Base-by-base conservation (phyloP, 2,113 vertebrate genomes). In the Ifrita kowaldi region DNA sequence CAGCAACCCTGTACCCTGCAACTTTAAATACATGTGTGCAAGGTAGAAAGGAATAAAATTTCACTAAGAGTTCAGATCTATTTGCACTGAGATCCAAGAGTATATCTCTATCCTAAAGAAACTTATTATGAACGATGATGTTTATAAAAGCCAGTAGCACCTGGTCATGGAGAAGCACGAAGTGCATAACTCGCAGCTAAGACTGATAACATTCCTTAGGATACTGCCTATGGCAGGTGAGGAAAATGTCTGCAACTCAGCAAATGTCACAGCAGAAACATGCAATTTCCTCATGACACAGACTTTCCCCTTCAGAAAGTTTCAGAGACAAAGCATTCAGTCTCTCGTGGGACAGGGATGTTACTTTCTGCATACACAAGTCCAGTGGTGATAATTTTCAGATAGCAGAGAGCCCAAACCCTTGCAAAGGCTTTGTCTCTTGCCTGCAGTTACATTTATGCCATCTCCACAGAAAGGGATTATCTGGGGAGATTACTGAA, bases 321-420 rank as follows among this genome's bases (percentile, higher is more conserved):
- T 88, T 85, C 57, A 68, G 33, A 64, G 52, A 56, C 59, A 50
- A 90, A 69, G 46, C 47, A 49, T 53, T 59, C n/a, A n/a, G 46
- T 53, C 37, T 84, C 49, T 21, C 0, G 0, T 28, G 44, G 49
- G 49, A 65, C 59, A 69, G 15, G 14, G 8, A 27, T 47, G 28
- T 52, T 60, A 19, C 30, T n/a, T 79, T 44, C 44, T 46, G 56
- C 46, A 16, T 12, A 4, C 7, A 28, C 0, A 0, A 62, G 37
- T 42, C 10, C 27, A 33, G 49, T 7, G 14, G 42, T 55, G 33
- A 17, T 19, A n/a, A 56, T 46, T 73, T 41, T 44, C 17, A 44
- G 30, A 32, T 4, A 60, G 57, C 10, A 41, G 42, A 32, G 37
- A 44, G 24, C 15, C 11, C 1, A 3, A 63, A 52, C 21, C 32